Evolutionary conservation across 2,888 invertebrate species (phyloP).

Genomic region (Kryphioiulus occultus): DNA sequence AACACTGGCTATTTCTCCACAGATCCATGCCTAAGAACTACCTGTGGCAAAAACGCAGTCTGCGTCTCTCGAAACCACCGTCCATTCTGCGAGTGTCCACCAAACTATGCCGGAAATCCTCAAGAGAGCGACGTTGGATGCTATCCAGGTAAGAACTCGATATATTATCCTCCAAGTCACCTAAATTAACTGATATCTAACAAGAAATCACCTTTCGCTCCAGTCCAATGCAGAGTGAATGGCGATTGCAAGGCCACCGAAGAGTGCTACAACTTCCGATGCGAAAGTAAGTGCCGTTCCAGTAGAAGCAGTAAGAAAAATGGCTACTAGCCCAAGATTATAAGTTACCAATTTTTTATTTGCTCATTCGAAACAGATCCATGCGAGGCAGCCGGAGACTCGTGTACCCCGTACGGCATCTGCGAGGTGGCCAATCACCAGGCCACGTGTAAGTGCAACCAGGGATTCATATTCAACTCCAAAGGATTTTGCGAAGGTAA

Average conservation of each 20-base stretch:
- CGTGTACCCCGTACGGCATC: conserved; percentile 77
- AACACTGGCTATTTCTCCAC: conserved; percentile 57
- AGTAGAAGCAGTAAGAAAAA: neutral
- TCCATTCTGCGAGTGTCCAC: conserved; percentile 78
- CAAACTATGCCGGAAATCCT: conserved; percentile 75
- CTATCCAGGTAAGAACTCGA: conserved; percentile 69
- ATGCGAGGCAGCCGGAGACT: conserved; percentile 72
- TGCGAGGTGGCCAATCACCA: conserved; percentile 78
- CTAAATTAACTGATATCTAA: neutral
- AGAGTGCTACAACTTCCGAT: conserved; percentile 53
- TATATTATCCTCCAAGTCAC: neutral
- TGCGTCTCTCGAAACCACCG: conserved; percentile 78
- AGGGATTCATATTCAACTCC: conserved; percentile 72
- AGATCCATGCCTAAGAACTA: conserved; percentile 76
- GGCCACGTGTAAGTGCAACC: conserved; percentile 76
- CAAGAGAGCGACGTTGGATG: conserved; percentile 77
- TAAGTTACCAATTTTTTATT: neutral
- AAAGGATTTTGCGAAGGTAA: conserved; percentile 71
- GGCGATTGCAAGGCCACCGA: conserved; percentile 45
- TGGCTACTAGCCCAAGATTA: no score
- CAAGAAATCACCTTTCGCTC: neutral
- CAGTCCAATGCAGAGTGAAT: conserved; percentile 50
- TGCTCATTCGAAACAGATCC: conserved; percentile 70
- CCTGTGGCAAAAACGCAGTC: conserved; percentile 79
- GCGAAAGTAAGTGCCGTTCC: conserved; percentile 49